Evolutionary conservation across 2,888 invertebrate genomes (phyloP), one percentile per base, ranked within the genome.

Genomic region (Acanthosepion pharaonis): DNA sequence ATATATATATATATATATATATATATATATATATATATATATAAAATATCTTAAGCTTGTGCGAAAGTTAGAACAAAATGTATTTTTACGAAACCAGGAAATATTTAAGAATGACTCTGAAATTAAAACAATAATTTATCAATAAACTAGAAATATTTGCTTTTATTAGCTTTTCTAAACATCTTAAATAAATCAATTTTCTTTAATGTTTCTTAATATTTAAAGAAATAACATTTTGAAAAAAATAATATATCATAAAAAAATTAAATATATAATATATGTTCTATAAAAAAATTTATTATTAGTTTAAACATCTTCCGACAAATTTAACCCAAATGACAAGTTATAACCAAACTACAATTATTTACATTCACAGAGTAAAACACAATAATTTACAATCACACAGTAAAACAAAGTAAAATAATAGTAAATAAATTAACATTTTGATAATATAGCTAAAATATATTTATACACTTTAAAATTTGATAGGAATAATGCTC

Each of bases 1-100:
- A 78, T 78, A 78, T 78, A 78, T 78, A 78, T 78, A 78, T 78
- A 78, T 78, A 78, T 78, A 78, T 78, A 78, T 78, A 78, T 78
- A 78, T 78, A 78, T 78, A 78, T 78, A 64, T 64, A 64, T 64
- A 64, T 78, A 78, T 78, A 78, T 78, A 78, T n/a, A 28, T 78
- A 78, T 78, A n/a, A 11, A 33, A n/a, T 33, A 78, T 51, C 51
- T 51, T 0, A 51, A 51, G 51, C 23, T 59, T 59, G 20, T 23
- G 23, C 59, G 23, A 59, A 59, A 78, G 0, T n/a, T 15, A n/a
- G 33, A 78, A 78, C 18, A 20, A 59, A 59, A 5, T 5, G 6
- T 6, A 78, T 78, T n/a, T 20, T n/a, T 78, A 78, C 33, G 15
- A 78, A 78, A 78, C 5, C 18, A 23, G 59, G 23, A 64, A 64